Conservation (phyloP, 2,888 invertebrate species). For the Parasteatoda lunata region DNA sequence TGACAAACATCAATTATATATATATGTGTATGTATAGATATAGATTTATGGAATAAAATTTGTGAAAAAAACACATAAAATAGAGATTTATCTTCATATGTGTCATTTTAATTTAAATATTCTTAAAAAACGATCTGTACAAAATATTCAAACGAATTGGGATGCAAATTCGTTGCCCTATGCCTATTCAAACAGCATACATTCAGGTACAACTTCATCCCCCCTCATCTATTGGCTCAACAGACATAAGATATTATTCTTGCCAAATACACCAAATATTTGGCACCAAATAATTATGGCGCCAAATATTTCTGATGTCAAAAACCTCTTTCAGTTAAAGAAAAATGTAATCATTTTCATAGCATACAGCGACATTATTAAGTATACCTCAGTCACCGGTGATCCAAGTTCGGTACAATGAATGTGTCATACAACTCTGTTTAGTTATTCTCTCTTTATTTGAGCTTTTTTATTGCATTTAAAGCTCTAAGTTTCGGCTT, state of each 20-base stretch:
- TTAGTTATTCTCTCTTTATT: conserved; percentile 7
- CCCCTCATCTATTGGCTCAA: conserved; percentile 16
- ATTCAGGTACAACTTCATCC: conserved; percentile 63
- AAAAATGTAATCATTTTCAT: neutral
- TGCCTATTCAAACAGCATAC: conserved; percentile 1
- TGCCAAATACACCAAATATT: conserved; percentile 3
- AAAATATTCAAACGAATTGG: conserved; percentile 45
- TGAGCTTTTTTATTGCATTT: conserved; percentile 43
- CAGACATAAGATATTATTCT: conserved; percentile 7
- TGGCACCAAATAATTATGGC: neutral
- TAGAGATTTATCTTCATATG: conserved; percentile 38
- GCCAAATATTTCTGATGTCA: neutral
- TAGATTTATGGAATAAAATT: conserved; percentile 64
- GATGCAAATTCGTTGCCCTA: conserved; percentile 59
- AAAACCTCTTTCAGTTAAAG: neutral
- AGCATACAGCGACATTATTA: conserved; percentile 6
- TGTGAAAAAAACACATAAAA: conserved; percentile 59
- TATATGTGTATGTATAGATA: conserved; percentile 57
- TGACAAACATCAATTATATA: conserved; percentile 57
- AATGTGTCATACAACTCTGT: neutral
- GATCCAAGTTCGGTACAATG: conserved; percentile 6
- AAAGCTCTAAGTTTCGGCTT: neutral
- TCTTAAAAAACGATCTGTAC: conserved; percentile 56
- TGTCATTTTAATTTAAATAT: conserved; percentile 58
- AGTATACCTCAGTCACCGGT: conserved; percentile 22